Evolutionary conservation across 1,140 invertebrate genomes (phyloP).

Genomic region (Panulirus ornatus): DNA sequence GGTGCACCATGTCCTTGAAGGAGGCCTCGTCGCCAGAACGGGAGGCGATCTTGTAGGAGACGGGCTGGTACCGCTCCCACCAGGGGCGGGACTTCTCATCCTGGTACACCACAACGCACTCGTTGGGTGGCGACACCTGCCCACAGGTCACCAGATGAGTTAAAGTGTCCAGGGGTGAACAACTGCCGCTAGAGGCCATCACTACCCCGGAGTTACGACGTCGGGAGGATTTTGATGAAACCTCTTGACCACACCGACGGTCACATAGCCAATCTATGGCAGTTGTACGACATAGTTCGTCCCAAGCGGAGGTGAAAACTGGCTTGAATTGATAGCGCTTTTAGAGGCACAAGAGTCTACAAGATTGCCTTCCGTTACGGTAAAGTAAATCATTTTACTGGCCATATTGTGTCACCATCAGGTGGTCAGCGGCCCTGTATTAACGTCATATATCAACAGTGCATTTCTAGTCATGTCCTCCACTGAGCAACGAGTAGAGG

Average conservation of each 20-base stretch:
- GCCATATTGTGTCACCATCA: too few species aligned
- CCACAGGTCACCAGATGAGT: background rate
- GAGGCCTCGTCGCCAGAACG: conserved; percentile 86
- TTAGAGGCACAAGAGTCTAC: too few species aligned
- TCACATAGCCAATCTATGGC: background rate
- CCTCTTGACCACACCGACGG: background rate
- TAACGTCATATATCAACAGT: too few species aligned
- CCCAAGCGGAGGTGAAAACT: background rate
- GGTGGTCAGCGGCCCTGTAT: too few species aligned
- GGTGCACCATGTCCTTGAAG: conserved; percentile 85
- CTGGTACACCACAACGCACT: conserved; percentile 53
- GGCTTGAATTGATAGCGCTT: background rate
- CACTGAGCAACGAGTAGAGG: too few species aligned
- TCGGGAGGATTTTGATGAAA: background rate
- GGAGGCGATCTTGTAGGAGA: conserved; percentile 88
- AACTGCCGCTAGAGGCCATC: too few species aligned
- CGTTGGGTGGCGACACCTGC: conserved; percentile 72
- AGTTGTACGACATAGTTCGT: background rate
- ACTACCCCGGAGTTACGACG: too few species aligned
- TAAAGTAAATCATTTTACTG: too few species aligned
- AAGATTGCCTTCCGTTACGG: too few species aligned
- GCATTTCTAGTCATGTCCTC: too few species aligned
- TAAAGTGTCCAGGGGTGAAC: background rate
- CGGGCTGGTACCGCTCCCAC: conserved; percentile 92
- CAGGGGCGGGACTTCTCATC: conserved; percentile 81